Evolutionary conservation across 2,797 vertebrate species (phyloP).

Genomic region (Rhabdomys pumilio): DNA sequence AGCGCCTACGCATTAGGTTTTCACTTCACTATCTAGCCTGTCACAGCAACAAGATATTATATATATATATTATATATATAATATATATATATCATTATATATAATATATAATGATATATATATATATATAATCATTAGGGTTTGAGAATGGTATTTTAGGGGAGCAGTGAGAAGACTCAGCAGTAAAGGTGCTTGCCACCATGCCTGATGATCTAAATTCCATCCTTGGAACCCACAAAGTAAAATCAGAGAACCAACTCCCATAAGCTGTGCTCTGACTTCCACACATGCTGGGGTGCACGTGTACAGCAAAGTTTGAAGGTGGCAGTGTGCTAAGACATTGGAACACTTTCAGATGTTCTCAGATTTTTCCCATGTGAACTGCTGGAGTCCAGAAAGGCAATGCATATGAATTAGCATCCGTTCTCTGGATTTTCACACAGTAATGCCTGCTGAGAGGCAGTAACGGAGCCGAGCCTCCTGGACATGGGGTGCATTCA

Average conservation of each 20-base stretch:
- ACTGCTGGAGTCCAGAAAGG: conserved; percentile 12
- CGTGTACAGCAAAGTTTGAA: not conserved
- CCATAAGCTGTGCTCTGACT: not conserved
- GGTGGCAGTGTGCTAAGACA: not conserved
- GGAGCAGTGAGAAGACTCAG: not conserved
- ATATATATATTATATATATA: not conserved
- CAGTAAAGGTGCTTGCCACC: not conserved
- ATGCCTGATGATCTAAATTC: not conserved
- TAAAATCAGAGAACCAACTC: not conserved
- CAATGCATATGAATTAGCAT: not conserved
- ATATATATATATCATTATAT: not conserved
- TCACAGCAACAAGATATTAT: not conserved
- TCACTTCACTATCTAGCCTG: not conserved
- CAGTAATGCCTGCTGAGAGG: not conserved
- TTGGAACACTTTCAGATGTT: not conserved
- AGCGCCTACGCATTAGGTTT: not conserved
- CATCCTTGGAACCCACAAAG: not conserved
- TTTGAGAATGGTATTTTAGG: conserved; percentile 30
- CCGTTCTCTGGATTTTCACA: not conserved
- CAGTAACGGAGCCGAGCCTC: not conserved
- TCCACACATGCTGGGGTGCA: not conserved
- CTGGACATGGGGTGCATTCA: not conserved
- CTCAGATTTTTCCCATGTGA: not conserved
- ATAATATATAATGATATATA: not conserved
- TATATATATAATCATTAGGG: not conserved